Percentiles rank a stretch among this genome's conserved stretches.
Conservation (phyloP, 1,140 invertebrate species). For the Holcopasites calliopsidis region DNA sequence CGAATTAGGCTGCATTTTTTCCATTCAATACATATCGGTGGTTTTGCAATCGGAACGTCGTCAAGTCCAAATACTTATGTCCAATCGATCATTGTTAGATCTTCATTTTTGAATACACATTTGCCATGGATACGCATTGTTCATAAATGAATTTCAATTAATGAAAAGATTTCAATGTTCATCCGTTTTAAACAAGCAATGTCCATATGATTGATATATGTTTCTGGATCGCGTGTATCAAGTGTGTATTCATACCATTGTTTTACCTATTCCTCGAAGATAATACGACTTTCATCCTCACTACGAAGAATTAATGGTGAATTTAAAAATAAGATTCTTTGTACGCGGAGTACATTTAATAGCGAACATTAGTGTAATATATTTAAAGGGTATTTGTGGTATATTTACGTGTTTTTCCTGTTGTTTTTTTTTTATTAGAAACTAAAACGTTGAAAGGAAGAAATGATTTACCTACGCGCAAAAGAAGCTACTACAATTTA, state of each 20-base stretch:
- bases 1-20: constrained; percentile 10
- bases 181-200: constrained; percentile 1
- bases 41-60: constrained; percentile 21
- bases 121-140: neutral
- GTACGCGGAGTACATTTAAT: constrained; percentile 65
- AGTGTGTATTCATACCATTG: constrained; percentile 35
- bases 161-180: neutral
- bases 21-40: constrained; percentile 9
- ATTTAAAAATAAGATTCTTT: constrained; percentile 59
- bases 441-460: constrained; percentile 39
- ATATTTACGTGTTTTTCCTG: constrained; percentile 58
- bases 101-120: constrained; percentile 35
- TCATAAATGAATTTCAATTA: constrained; percentile 6
- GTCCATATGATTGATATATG: neutral
- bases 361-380: constrained; percentile 67
- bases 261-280: constrained; percentile 29
- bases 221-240: constrained; percentile 20
- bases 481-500: constrained; percentile 22
- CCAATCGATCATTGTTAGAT: constrained; percentile 23
- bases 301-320: constrained; percentile 35
- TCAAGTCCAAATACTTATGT: constrained; percentile 32
- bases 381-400: constrained; percentile 64
- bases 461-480: constrained; percentile 1
- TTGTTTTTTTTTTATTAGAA: constrained; percentile 59
- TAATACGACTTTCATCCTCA: constrained; percentile 29